phyloP scores from a whole-genome alignment of 2,888 invertebrate genomes.

The Cerastis leucographa region DNA sequence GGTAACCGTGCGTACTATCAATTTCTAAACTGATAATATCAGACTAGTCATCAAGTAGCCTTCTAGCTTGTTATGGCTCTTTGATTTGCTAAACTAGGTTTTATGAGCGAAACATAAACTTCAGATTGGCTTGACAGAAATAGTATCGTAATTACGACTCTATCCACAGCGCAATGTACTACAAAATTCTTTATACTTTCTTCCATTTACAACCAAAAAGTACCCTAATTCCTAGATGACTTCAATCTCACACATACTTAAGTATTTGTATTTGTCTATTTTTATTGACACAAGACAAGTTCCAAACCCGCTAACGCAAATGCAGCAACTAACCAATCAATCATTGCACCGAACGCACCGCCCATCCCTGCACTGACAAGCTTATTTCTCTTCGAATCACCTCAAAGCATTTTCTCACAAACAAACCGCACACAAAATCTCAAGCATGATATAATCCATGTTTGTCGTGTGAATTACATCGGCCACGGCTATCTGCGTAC shows the following conservation, averaged over 20 bases:
- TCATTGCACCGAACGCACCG: neutral
- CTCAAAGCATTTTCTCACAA: slow-evolving; percentile 34
- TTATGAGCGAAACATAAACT: slow-evolving; percentile 4
- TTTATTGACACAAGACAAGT: too few relatives aligned
- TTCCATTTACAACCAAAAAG: neutral
- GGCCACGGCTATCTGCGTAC: slow-evolving; percentile 28
- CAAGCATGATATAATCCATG: slow-evolving; percentile 26
- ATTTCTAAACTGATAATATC: slow-evolving; percentile 34
- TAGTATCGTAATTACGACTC: neutral
- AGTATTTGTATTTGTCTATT: too few relatives aligned
- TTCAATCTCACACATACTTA: neutral
- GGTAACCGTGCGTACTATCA: neutral
- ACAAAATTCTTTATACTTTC: neutral
- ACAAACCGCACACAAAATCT: slow-evolving; percentile 7
- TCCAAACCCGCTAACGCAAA: neutral
- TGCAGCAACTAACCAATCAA: slow-evolving; percentile 1
- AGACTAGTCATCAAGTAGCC: neutral
- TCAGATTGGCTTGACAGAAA: neutral
- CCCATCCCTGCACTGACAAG: neutral
- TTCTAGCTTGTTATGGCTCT: slow-evolving; percentile 3
- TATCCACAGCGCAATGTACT: slow-evolving; percentile 6
- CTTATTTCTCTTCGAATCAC: slow-evolving; percentile 2
- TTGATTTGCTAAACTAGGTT: neutral
- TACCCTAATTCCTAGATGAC: neutral
- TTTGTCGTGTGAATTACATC: slow-evolving; percentile 44